Conservation (phyloP, 2,113 vertebrate species). For the Tachysurus fulvidraco region DNA sequence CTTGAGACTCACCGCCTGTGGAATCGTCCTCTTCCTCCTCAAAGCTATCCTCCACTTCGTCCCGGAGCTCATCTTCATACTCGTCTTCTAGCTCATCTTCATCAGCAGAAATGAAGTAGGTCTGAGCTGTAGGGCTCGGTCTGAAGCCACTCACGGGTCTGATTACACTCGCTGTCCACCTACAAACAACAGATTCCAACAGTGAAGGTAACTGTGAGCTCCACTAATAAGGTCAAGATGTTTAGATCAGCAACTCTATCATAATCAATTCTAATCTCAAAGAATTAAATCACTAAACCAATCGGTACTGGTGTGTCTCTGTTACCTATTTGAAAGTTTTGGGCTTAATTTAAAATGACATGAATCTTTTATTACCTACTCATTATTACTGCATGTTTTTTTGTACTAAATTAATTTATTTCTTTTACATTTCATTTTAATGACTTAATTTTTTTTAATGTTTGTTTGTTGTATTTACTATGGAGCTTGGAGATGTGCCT, state of each 20-base stretch:
- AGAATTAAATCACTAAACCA: too few species aligned
- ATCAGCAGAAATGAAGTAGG: slow-evolving; percentile 70
- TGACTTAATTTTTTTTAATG: background rate
- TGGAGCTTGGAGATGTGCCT: background rate
- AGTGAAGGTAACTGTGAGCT: background rate
- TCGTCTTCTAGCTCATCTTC: slow-evolving; percentile 65
- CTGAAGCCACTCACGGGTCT: slow-evolving; percentile 73
- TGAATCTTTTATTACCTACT: background rate
- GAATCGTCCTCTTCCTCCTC: slow-evolving; percentile 49
- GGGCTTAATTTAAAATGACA: background rate
- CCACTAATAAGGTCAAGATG: too few species aligned
- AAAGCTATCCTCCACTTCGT: slow-evolving; percentile 53
- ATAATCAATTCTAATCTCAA: too few species aligned
- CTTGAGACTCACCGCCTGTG: slow-evolving; percentile 47
- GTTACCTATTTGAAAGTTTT: background rate
- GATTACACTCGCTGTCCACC: slow-evolving; percentile 84
- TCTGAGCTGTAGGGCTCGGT: slow-evolving; percentile 62
- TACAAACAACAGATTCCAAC: background rate
- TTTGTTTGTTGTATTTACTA: background rate
- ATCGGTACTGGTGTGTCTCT: too few species aligned
- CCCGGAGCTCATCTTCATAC: slow-evolving; percentile 60
- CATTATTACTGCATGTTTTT: background rate
- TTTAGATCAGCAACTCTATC: too few species aligned
- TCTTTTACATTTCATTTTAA: background rate
- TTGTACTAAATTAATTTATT: background rate